Evolutionary conservation across 2,888 invertebrate species (phyloP).

Genomic region (Megaustenia siamemsis): DNA sequence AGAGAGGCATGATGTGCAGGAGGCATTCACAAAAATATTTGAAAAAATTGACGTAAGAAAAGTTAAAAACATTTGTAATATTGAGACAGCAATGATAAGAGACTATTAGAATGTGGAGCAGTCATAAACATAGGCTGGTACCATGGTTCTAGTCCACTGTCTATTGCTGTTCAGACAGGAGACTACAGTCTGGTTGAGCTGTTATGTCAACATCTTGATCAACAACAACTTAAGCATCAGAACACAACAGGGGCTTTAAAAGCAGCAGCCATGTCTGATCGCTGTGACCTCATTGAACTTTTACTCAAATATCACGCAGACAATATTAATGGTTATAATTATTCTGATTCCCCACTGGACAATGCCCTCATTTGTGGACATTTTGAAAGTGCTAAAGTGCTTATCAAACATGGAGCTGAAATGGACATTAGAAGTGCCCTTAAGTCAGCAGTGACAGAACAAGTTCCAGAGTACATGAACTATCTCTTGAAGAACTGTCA

Average conservation of each 20-base stretch:
- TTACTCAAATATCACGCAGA: not conserved
- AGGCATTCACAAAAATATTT: not conserved
- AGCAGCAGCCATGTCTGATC: not conserved
- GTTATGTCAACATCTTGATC: not conserved
- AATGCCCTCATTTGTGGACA: not conserved
- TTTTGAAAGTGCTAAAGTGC: not conserved
- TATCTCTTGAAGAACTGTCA: slow-evolving; percentile 12
- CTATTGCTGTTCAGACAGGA: not conserved
- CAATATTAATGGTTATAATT: not conserved
- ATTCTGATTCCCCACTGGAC: not conserved
- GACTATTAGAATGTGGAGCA: not conserved
- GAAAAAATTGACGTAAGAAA: not conserved
- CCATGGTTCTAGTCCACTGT: not conserved
- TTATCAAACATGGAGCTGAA: slow-evolving; percentile 10
- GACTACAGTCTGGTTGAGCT: not conserved
- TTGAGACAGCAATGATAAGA: not conserved
- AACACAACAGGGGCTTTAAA: not conserved
- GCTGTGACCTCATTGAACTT: slow-evolving; percentile 18
- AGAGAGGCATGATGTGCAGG: too few relatives aligned
- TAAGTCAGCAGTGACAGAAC: not conserved
- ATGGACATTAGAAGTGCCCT: not conserved
- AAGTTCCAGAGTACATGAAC: not conserved
- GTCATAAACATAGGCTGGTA: not conserved
- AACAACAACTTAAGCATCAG: not conserved
- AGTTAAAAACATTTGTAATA: not conserved